Evolutionary conservation across 2,888 invertebrate species (phyloP), one percentile per base, ranked within the genome.

Genomic region (Thysanoteuthis rhombus): DNA sequence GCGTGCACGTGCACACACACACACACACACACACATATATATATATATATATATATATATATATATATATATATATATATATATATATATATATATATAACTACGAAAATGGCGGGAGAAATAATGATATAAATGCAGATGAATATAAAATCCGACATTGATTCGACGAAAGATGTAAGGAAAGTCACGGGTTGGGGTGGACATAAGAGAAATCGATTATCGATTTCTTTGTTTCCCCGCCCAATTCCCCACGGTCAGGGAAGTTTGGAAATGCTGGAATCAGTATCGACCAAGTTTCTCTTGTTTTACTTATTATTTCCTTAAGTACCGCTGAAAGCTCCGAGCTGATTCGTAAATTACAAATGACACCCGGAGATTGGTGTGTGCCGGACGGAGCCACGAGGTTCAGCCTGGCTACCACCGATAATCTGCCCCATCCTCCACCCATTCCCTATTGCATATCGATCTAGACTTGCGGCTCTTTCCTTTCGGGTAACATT

Each of bases 231-330:
- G 25, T n/a, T 75, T 75, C 75, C n/a, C 12, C 75, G 75, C 75
- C 75, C 16, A 75, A 75, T 36, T 75, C 75, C 75, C n/a, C 75
- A 75, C 58, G 8, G 12, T 36, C 75, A 75, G 12, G 75, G 16
- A 75, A 75, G 75, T 36, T n/a, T n/a, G 75, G n/a, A 36, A 36
- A 75, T 75, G n/a, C 12, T 75, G 75, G 16, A 75, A n/a, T 36
- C n/a, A n/a, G 75, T 75, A 75, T 75, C 75, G n/a, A 75, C 16
- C 36, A n/a, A 75, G 36, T 75, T 75, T n/a, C 75, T n/a, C 75
- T 75, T 75, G n/a, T 75, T 75, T 75, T 75, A 75, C 75, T n/a
- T 75, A 75, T 75, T 75, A 75, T 75, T 75, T 75, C 75, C 75
- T 75, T 75, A 75, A 75, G 75, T 75, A 36, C 75, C n/a, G 16